Percentiles rank a stretch among this genome's conserved stretches.
Evolutionary conservation across 2,888 invertebrate genomes (phyloP).

Genomic region (Meteorus colon): DNA sequence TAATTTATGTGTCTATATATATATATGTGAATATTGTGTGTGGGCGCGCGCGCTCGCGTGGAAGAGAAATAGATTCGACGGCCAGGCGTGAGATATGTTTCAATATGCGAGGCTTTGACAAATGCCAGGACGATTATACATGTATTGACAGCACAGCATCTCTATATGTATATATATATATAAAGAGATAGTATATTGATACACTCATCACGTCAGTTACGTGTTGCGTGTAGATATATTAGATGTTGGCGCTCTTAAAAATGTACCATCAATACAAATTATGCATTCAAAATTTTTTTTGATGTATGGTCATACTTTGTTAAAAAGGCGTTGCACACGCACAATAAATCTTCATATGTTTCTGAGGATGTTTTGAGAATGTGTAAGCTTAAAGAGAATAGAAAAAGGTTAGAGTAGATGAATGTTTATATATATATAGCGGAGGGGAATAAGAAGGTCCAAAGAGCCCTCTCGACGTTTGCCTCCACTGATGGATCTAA

Average conservation of each 20-base stretch:
- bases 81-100: slow-evolving; percentile 40
- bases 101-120: slow-evolving; percentile 50
- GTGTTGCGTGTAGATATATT: neutral
- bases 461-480: slow-evolving; percentile 53
- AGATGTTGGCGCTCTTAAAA: neutral
- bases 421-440: neutral
- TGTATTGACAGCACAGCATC: slow-evolving; percentile 54
- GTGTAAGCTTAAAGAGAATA: neutral
- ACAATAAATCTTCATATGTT: slow-evolving; percentile 11
- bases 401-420: slow-evolving; percentile 15
- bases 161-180: neutral
- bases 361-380: neutral
- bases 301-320: neutral
- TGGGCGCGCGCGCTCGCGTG: slow-evolving; percentile 28
- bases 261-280: neutral
- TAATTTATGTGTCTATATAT: neutral
- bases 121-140: slow-evolving; percentile 62
- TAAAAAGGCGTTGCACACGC: neutral
- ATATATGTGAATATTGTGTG: slow-evolving; percentile 1
- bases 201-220: neutral
- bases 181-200: neutral
- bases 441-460: slow-evolving; percentile 6
- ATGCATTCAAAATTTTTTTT: neutral
- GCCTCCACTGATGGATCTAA: slow-evolving; percentile 71
- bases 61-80: slow-evolving; percentile 39